Evolutionary conservation across 2,888 invertebrate species (phyloP).

Genomic region (Abrostola tripartita): DNA sequence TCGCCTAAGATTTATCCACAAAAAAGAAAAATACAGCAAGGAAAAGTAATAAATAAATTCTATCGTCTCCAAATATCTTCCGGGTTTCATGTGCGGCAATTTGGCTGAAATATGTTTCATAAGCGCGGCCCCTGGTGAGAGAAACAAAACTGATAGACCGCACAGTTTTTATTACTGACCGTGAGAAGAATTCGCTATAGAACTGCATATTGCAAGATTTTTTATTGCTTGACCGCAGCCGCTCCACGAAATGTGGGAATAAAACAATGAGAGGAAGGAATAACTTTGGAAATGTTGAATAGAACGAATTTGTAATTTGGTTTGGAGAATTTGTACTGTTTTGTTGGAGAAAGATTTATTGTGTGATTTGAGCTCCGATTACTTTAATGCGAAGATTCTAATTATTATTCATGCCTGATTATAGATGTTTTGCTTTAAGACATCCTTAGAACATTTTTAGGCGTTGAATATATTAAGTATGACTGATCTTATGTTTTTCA

Average conservation of each 20-base stretch:
- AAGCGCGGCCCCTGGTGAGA: slow-evolving; percentile 56
- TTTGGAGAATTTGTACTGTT: background rate
- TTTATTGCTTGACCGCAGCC: slow-evolving; percentile 26
- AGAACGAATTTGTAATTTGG: slow-evolving; percentile 1
- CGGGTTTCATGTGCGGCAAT: slow-evolving; percentile 58
- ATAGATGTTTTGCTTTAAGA: no score
- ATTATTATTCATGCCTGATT: background rate
- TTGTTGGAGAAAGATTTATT: background rate
- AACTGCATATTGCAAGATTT: slow-evolving; percentile 46
- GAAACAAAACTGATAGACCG: slow-evolving; percentile 56
- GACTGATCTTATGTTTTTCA: no score
- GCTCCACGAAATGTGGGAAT: slow-evolving; percentile 16
- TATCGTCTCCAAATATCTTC: slow-evolving; percentile 55
- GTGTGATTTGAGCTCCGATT: background rate
- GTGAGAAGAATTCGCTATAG: slow-evolving; percentile 42
- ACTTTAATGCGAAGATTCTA: background rate
- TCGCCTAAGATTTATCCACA: background rate
- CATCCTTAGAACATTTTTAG: no score
- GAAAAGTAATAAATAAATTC: slow-evolving; percentile 36
- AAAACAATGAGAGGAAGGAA: slow-evolving; percentile 7
- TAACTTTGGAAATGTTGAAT: slow-evolving; percentile 9
- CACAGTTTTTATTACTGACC: slow-evolving; percentile 57
- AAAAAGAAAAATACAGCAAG: slow-evolving; percentile 24
- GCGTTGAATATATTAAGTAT: no score
- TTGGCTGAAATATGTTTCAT: slow-evolving; percentile 72